A percentile compares a stretch with the other conserved stretches of the same genome.
These are phyloP conservation scores for Panthera tigris DNA, from an alignment of 2,113 vertebrate genomes.

Conservation along the genomic window DNA sequence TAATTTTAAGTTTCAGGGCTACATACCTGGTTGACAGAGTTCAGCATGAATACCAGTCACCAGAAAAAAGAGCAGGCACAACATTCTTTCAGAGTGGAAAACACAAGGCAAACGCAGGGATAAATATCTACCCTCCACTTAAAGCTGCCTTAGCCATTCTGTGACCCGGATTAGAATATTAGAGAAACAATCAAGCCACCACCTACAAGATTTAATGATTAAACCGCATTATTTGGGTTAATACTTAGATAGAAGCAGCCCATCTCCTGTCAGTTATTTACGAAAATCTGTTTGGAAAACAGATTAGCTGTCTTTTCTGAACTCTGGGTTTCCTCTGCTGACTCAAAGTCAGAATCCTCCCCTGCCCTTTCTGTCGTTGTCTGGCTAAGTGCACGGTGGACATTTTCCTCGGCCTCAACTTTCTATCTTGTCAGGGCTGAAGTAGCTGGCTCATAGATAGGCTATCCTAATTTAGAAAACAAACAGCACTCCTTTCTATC, in stretches of 20 bases:
- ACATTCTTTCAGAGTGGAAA: too few species aligned
- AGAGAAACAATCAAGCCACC: slow-evolving; percentile 73
- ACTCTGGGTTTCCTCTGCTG: slow-evolving; percentile 5
- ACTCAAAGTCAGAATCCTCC: background rate
- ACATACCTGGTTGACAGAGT: slow-evolving; percentile 84
- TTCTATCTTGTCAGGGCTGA: background rate
- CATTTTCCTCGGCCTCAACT: background rate
- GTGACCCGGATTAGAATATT: slow-evolving; percentile 82
- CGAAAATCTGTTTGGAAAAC: slow-evolving; percentile 32
- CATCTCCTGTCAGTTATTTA: slow-evolving; percentile 78
- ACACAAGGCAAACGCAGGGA: too few species aligned
- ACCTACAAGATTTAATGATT: slow-evolving; percentile 86
- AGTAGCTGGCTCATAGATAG: background rate
- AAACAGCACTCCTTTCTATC: background rate
- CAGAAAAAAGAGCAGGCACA: slow-evolving; percentile 64
- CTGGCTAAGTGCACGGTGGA: background rate
- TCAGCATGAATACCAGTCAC: slow-evolving; percentile 63
- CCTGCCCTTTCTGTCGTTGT: rapidly evolving
- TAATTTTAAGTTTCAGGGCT: slow-evolving; percentile 5
- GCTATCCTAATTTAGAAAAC: background rate
- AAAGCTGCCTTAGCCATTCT: slow-evolving; percentile 83
- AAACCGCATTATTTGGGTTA: slow-evolving; percentile 80
- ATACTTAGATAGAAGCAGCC: slow-evolving; percentile 67
- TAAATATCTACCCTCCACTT: slow-evolving; percentile 13
- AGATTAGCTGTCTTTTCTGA: slow-evolving; percentile 14